These are phyloP conservation scores for Listronotus bonariensis DNA, from an alignment of 1,140 invertebrate genomes.

Conservation along the genomic window DNA sequence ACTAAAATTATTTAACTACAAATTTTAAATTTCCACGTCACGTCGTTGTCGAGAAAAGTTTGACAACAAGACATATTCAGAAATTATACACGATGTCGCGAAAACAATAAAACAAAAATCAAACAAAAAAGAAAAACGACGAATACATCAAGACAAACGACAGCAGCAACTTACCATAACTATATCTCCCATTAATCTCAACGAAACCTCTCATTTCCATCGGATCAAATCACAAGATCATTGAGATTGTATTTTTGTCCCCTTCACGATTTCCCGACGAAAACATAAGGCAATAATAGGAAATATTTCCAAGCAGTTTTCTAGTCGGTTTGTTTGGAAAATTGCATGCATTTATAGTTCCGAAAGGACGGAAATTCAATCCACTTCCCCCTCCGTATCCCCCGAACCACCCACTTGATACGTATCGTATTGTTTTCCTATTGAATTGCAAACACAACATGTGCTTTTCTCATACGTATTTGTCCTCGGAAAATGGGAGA, in stretches of 20 bases:
- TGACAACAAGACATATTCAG: no score
- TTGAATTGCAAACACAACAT: conserved; percentile 40
- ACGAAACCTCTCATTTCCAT: conserved; percentile 3
- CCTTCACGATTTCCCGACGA: conserved; percentile 27
- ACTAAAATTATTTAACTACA: no score
- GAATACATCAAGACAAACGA: conserved; percentile 1
- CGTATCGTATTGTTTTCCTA: conserved; percentile 38
- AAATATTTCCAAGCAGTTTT: conserved; percentile 38
- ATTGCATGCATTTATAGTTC: conserved; percentile 41
- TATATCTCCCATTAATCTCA: background rate
- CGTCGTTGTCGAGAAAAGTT: no score
- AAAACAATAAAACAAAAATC: no score
- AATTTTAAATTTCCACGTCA: no score
- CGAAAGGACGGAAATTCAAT: conserved; percentile 37
- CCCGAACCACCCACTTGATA: conserved; percentile 25
- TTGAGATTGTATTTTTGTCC: conserved; percentile 29
- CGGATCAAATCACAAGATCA: conserved; percentile 31
- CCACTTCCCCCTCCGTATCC: conserved; percentile 22
- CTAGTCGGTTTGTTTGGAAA: conserved; percentile 40
- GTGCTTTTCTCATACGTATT: conserved; percentile 40
- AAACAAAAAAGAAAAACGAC: background rate
- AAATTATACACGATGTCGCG: no score
- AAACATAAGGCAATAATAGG: conserved; percentile 38
- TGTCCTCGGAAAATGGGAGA: conserved; percentile 27
- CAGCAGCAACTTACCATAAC: conserved; percentile 4